phyloP scores from a whole-genome alignment of 2,888 invertebrate genomes.

The Ditula angustiorana region DNA sequence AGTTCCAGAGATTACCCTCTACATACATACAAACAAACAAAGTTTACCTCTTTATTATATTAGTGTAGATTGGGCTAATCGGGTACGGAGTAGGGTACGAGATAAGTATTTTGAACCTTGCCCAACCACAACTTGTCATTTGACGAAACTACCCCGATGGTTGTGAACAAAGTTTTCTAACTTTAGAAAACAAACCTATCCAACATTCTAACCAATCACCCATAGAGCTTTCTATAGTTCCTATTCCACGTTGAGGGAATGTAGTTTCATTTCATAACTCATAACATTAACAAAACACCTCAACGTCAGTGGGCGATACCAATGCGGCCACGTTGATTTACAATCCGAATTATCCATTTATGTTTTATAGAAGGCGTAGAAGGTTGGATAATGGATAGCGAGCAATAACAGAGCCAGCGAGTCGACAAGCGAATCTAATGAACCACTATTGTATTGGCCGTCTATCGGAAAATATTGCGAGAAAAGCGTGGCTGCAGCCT shows the following conservation, averaged over 20 bases:
- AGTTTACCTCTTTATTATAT: too few relatives aligned
- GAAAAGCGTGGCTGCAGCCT: conserved; percentile 15
- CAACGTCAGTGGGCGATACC: conserved; percentile 11
- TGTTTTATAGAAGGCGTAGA: conserved; percentile 7
- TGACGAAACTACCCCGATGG: background rate
- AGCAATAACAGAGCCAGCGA: conserved; percentile 9
- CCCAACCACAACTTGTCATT: background rate
- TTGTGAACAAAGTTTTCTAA: background rate
- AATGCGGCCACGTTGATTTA: conserved; percentile 7
- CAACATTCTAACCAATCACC: too few relatives aligned
- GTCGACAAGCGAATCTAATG: conserved; percentile 28
- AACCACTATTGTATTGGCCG: conserved; percentile 31
- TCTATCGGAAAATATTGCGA: conserved; percentile 26
- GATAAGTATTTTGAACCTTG: background rate
- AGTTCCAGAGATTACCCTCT: too few relatives aligned
- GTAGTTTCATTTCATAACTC: conserved; percentile 13
- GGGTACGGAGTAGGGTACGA: too few relatives aligned
- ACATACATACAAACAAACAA: too few relatives aligned
- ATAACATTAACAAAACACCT: conserved; percentile 9
- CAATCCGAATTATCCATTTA: background rate
- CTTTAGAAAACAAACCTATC: background rate
- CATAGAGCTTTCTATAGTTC: background rate
- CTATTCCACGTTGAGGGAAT: background rate
- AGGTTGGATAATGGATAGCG: conserved; percentile 16
- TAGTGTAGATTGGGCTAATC: too few relatives aligned